Conservation (phyloP, 2,113 vertebrate species). For the Ramphastos sulfuratus region DNA sequence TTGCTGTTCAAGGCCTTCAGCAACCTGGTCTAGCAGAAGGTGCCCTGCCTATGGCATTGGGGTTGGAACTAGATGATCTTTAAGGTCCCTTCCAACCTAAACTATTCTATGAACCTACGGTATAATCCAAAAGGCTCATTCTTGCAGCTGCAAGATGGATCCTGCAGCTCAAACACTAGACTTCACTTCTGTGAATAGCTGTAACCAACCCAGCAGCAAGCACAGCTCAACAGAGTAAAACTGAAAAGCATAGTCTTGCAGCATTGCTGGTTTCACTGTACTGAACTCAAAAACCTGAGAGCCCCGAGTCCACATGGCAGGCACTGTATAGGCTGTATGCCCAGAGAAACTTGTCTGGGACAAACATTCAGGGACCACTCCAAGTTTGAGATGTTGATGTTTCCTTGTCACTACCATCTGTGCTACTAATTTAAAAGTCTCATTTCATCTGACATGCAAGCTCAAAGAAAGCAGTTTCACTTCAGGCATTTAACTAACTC, state of each 20-base stretch:
- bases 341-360: background rate
- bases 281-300: background rate
- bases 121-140: background rate
- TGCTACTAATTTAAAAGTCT: constrained; percentile 18
- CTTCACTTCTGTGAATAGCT: background rate
- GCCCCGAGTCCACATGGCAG: background rate
- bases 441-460: constrained; percentile 6
- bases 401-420: constrained; percentile 39
- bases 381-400: background rate
- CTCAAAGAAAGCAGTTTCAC: constrained; percentile 10
- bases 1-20: too few species aligned
- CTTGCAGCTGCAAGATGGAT: background rate
- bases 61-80: too few species aligned
- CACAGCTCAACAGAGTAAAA: background rate
- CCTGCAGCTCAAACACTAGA: background rate
- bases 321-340: background rate
- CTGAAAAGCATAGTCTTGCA: background rate
- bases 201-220: background rate
- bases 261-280: background rate
- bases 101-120: background rate
- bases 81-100: too few species aligned
- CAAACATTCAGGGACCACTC: background rate
- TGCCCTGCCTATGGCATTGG: too few species aligned
- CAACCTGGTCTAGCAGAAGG: too few species aligned
- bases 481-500: constrained; percentile 23